Percentiles rank a stretch among this genome's conserved stretches.
These are phyloP conservation scores for Pristis pectinata DNA, from an alignment of 2,797 vertebrate genomes.

Conservation along the genomic window DNA sequence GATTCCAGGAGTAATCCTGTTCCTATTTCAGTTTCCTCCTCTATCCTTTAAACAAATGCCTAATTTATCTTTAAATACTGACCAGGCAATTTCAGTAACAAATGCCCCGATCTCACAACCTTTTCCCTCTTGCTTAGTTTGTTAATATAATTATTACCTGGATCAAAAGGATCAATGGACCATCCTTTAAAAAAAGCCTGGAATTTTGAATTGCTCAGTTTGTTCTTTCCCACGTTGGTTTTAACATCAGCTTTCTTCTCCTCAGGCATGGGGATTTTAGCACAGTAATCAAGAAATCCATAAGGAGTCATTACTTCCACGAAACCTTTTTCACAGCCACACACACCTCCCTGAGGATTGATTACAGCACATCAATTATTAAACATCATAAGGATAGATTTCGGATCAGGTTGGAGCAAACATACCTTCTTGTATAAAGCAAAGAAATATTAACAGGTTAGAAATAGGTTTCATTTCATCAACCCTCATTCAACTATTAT, in stretches of 20 bases:
- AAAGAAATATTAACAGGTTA: not conserved
- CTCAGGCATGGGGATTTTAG: constrained; percentile 83
- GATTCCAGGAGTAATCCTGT: not conserved
- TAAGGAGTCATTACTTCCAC: constrained; percentile 90
- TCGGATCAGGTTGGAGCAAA: not conserved
- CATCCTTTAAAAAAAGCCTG: constrained; percentile 87
- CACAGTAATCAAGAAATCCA: constrained; percentile 92
- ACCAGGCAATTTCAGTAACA: not conserved
- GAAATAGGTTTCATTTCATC: not conserved
- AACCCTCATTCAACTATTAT: not conserved
- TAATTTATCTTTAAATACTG: not conserved
- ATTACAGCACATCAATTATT: constrained; percentile 42
- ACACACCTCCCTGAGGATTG: constrained; percentile 75
- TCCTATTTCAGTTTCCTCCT: not conserved
- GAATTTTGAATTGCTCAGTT: constrained; percentile 79
- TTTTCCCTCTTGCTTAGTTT: not conserved
- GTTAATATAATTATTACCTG: constrained; percentile 65
- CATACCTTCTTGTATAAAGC: not conserved
- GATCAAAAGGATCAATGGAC: constrained; percentile 87
- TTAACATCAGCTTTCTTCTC: constrained; percentile 95
- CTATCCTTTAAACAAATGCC: not conserved
- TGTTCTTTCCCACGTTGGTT: constrained; percentile 78
- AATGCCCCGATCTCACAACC: not conserved
- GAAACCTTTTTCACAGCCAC: constrained; percentile 88
- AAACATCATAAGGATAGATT: not conserved